Evolutionary conservation across 2,888 invertebrate species (phyloP).

Genomic region (Conus canariensis): DNA sequence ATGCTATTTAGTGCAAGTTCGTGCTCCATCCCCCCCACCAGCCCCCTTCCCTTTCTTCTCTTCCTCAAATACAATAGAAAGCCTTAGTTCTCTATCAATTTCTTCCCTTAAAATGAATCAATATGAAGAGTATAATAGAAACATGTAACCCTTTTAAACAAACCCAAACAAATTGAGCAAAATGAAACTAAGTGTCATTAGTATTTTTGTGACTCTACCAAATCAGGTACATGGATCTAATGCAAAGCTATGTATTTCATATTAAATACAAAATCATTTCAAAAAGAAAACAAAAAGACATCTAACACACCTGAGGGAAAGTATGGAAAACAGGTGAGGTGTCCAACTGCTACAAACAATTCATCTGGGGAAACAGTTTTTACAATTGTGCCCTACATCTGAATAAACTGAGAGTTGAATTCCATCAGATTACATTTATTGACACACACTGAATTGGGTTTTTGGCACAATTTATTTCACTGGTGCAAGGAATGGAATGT

Average conservation of each 20-base stretch:
- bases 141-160: too few relatives aligned
- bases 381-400: conserved; percentile 3
- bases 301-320: not conserved
- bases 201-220: not conserved
- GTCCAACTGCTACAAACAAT: not conserved
- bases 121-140: too few relatives aligned
- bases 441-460: not conserved
- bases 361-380: not conserved
- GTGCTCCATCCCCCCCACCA: not conserved
- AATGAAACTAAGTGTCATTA: not conserved
- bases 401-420: conserved; percentile 27
- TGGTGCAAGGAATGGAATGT: conserved; percentile 5
- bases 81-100: too few relatives aligned
- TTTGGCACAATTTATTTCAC: conserved; percentile 5
- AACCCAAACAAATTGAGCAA: too few relatives aligned
- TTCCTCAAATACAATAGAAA: not conserved
- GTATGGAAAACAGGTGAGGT: not conserved
- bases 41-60: too few relatives aligned
- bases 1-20: too few relatives aligned
- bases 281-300: not conserved
- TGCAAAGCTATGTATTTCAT: not conserved
- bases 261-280: not conserved
- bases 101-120: too few relatives aligned
- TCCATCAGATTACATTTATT: not conserved
- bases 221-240: not conserved